Percentiles rank a stretch among this genome's conserved stretches.
Evolutionary conservation across 2,888 invertebrate genomes (phyloP).

Genomic region (Cerastis rubricosa): DNA sequence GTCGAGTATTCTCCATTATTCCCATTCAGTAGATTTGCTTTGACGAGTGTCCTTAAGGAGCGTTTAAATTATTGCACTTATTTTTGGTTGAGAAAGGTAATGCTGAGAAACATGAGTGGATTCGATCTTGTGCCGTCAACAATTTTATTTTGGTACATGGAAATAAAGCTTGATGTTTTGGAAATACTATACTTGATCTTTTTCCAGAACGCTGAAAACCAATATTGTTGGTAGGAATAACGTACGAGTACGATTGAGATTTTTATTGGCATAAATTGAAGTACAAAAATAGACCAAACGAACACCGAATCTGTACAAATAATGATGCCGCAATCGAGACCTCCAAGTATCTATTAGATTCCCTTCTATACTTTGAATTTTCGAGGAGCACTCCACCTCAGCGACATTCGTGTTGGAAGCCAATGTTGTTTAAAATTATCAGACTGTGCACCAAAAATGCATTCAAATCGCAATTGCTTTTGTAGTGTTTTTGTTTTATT

Average conservation of each 20-base stretch:
- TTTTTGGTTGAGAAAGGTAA: conserved; percentile 66
- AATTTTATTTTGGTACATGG: neutral
- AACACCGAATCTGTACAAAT: conserved; percentile 23
- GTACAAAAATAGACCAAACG: neutral
- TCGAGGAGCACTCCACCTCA: conserved; percentile 37
- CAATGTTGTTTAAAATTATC: conserved; percentile 42
- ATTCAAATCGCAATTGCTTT: neutral
- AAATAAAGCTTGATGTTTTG: neutral
- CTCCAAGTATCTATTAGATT: conserved; percentile 36
- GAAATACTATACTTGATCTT: neutral
- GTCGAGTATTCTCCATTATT: conserved; percentile 88
- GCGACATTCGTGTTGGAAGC: conserved; percentile 20
- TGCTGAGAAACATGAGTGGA: conserved; percentile 53
- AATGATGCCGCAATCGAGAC: conserved; percentile 39
- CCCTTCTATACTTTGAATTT: conserved; percentile 22
- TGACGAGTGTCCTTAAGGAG: conserved; percentile 85
- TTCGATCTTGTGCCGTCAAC: conserved; percentile 25
- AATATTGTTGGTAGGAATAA: neutral
- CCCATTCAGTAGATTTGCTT: conserved; percentile 85
- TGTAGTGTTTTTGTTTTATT: neutral
- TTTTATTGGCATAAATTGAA: neutral
- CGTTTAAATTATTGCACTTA: conserved; percentile 84
- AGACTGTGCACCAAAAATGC: conserved; percentile 30
- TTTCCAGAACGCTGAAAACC: neutral
- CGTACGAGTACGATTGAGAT: neutral